A percentile compares a stretch with the other conserved stretches of the same genome.
Conservation (phyloP, 2,888 invertebrate genomes). For the Panzeria rudis region DNA sequence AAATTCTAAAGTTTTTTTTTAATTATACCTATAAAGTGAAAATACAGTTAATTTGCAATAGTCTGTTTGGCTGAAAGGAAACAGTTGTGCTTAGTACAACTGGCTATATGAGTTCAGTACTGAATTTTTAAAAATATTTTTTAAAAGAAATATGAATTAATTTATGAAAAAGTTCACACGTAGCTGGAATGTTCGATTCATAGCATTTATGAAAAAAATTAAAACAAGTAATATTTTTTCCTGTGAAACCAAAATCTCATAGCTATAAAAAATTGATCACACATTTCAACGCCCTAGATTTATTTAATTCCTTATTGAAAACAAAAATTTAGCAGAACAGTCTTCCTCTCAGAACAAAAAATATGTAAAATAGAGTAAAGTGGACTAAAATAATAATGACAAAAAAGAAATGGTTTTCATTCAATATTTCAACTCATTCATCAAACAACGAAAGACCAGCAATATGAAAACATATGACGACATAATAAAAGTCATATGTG, state of each 20-base stretch:
- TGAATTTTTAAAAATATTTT: no score
- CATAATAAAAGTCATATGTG: background rate
- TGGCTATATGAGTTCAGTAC: no score
- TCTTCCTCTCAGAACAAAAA: conserved; percentile 3
- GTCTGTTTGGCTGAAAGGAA: no score
- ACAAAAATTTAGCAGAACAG: conserved; percentile 11
- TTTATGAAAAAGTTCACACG: no score
- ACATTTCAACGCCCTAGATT: conserved; percentile 64
- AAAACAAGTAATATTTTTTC: no score
- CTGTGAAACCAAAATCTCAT: background rate
- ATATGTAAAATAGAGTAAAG: conserved; percentile 37
- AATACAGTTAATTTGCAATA: no score
- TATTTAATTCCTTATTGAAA: conserved; percentile 23
- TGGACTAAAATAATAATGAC: background rate
- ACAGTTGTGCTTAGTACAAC: no score
- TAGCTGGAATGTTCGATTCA: no score
- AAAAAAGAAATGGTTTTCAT: conserved; percentile 54
- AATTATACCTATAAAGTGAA: no score
- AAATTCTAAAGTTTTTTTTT: no score
- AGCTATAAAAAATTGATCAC: conserved; percentile 1
- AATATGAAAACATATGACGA: conserved; percentile 3
- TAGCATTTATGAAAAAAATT: no score
- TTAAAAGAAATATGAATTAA: no score
- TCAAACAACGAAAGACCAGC: conserved; percentile 23
- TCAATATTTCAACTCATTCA: conserved; percentile 64